Conservation (phyloP, 1,140 invertebrate genomes). For the Cydia splendana region DNA sequence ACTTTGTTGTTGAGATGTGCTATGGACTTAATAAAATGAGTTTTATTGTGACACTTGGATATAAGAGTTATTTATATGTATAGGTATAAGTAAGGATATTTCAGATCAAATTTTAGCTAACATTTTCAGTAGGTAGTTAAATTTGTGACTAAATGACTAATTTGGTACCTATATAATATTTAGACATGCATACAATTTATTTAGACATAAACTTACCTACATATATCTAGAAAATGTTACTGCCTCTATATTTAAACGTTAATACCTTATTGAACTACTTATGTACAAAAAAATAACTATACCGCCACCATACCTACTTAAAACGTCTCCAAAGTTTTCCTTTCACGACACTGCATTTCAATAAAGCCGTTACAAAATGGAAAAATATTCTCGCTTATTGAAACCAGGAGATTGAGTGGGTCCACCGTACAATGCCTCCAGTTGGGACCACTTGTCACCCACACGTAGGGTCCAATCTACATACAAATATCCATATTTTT, state of each 20-base stretch:
- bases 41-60: slow-evolving; percentile 9
- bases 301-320: not conserved
- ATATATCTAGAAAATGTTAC: not conserved
- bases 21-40: slow-evolving; percentile 25
- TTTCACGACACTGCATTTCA: slow-evolving; percentile 28
- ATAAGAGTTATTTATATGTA: not conserved
- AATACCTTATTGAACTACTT: not conserved
- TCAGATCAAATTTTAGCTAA: not conserved
- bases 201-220: not conserved
- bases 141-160: too few species aligned
- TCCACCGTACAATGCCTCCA: slow-evolving; percentile 54
- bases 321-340: slow-evolving; percentile 27
- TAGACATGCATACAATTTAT: too few species aligned
- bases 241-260: not conserved
- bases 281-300: not conserved
- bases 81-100: not conserved
- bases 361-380: slow-evolving; percentile 29
- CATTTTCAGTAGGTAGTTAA: not conserved
- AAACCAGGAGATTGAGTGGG: slow-evolving; percentile 60
- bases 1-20: slow-evolving; percentile 42
- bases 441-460: slow-evolving; percentile 67
- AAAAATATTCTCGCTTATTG: slow-evolving; percentile 29
- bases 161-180: too few species aligned
- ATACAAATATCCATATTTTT: slow-evolving; percentile 78
- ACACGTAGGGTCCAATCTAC: slow-evolving; percentile 68